Conservation (phyloP, 2,797 vertebrate species). For the Myiothlypis chrysogaster region DNA sequence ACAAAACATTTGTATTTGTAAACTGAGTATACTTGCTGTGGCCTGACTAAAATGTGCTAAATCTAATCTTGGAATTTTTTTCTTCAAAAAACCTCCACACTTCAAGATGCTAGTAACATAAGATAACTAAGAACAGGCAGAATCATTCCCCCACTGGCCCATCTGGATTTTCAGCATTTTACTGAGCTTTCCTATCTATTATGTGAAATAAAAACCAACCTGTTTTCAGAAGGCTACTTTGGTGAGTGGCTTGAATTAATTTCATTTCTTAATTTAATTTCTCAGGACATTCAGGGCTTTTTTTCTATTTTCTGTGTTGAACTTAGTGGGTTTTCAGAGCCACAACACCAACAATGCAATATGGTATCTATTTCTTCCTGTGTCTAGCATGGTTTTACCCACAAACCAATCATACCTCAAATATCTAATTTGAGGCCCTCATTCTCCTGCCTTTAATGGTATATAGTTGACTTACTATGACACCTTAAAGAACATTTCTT, state of each 20-base stretch:
- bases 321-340: constrained; percentile 8
- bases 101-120: neutral
- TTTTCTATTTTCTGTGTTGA: constrained; percentile 23
- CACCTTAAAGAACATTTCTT: constrained; percentile 31
- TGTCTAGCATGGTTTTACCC: neutral
- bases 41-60: neutral
- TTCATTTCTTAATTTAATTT: constrained; percentile 60
- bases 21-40: neutral
- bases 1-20: neutral
- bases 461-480: constrained; percentile 6
- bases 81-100: neutral
- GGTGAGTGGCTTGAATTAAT: constrained; percentile 60
- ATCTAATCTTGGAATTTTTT: neutral
- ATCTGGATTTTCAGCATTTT: constrained; percentile 6
- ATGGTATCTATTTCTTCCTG: constrained; percentile 42
- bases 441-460: constrained; percentile 33
- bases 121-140: neutral
- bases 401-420: neutral
- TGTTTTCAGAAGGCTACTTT: constrained; percentile 57
- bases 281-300: constrained; percentile 36
- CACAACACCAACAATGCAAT: neutral
- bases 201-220: constrained; percentile 31
- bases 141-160: neutral
- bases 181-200: neutral
- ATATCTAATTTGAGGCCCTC: neutral